Conservation (phyloP, 2,888 invertebrate species). For the Alcis repandata region DNA sequence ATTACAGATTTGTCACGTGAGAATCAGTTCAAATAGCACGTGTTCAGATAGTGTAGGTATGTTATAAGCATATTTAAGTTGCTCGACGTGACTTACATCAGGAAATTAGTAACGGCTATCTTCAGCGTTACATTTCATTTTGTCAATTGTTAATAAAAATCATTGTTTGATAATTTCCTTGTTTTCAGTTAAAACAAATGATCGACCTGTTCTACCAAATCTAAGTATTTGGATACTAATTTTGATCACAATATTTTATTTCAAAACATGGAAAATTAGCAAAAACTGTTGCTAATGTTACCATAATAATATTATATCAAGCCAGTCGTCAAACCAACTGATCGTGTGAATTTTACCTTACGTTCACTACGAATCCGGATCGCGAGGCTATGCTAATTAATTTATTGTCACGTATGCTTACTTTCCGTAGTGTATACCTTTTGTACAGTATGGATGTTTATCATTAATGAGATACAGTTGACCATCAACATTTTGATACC, state of each 20-base stretch:
- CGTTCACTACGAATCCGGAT: slow-evolving; percentile 51
- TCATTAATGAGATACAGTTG: slow-evolving; percentile 52
- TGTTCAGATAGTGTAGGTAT: slow-evolving; percentile 25
- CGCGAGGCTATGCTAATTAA: slow-evolving; percentile 71
- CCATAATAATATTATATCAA: slow-evolving; percentile 6
- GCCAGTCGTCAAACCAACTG: slow-evolving; percentile 29
- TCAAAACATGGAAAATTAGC: no score
- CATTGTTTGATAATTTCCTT: no score
- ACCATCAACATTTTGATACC: slow-evolving; percentile 11
- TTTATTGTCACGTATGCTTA: slow-evolving; percentile 69
- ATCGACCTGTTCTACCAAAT: no score
- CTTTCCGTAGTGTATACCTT: slow-evolving; percentile 52
- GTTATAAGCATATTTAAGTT: slow-evolving; percentile 25
- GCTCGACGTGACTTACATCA: slow-evolving; percentile 31
- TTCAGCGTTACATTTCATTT: background rate
- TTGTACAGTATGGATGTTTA: slow-evolving; percentile 58
- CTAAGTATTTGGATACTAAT: no score
- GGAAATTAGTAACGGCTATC: slow-evolving; percentile 8
- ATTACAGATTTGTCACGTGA: slow-evolving; percentile 12
- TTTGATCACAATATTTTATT: no score
- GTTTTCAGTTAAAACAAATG: no score
- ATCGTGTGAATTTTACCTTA: slow-evolving; percentile 35
- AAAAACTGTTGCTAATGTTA: no score
- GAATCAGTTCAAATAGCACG: slow-evolving; percentile 26
- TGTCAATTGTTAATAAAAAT: background rate